phyloP scores from a whole-genome alignment of 2,113 vertebrate genomes.

The Rhipidura dahli region DNA sequence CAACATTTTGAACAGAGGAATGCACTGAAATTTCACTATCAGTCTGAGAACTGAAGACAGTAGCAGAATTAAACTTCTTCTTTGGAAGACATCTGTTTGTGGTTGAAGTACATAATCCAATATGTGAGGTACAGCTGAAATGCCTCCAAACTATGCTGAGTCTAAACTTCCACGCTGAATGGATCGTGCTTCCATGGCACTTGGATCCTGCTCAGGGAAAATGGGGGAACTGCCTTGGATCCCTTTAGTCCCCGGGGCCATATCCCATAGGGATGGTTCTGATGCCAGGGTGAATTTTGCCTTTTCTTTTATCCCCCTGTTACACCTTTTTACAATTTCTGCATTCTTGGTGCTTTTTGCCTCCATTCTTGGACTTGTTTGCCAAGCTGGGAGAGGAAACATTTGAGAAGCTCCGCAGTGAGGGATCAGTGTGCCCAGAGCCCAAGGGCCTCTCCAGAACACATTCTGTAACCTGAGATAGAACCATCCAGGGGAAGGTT shows the following conservation, averaged over 20 bases:
- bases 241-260: not conserved
- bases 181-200: not conserved
- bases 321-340: too few relatives aligned
- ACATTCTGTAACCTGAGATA: too few relatives aligned
- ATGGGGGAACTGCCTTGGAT: not conserved
- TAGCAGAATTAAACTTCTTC: not conserved
- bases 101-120: not conserved
- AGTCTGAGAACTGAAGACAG: not conserved
- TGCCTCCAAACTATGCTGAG: not conserved
- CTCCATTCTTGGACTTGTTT: too few relatives aligned
- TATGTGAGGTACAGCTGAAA: not conserved
- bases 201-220: not conserved
- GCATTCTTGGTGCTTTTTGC: too few relatives aligned
- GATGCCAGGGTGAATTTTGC: too few relatives aligned
- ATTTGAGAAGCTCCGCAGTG: too few relatives aligned
- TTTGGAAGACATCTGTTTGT: not conserved
- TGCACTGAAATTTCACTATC: not conserved
- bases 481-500: too few relatives aligned
- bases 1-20: not conserved
- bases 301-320: too few relatives aligned
- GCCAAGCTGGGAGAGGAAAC: too few relatives aligned
- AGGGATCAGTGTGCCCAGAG: too few relatives aligned
- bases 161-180: not conserved
- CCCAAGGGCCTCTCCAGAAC: too few relatives aligned
- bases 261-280: not conserved